Evolutionary conservation across 2,797 vertebrate genomes (phyloP).

Genomic region (Menidia menidia): DNA sequence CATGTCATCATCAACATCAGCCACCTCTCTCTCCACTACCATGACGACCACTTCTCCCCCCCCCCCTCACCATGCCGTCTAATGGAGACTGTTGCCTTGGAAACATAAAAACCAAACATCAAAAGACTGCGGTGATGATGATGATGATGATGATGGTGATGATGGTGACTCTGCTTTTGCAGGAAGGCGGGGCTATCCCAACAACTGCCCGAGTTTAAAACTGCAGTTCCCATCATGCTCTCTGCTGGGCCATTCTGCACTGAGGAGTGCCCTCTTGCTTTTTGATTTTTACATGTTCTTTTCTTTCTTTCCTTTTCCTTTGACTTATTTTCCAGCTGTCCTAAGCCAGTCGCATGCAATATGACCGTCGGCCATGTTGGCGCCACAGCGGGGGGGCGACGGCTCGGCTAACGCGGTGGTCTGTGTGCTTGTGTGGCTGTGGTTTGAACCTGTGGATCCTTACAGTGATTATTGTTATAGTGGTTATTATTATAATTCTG

Average conservation of each 20-base stretch:
- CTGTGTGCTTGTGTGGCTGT: slow-evolving; percentile 38
- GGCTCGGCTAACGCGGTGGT: slow-evolving; percentile 25
- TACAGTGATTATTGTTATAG: slow-evolving; percentile 60
- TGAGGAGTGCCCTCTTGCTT: slow-evolving; percentile 53
- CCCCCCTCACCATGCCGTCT: slow-evolving; percentile 34
- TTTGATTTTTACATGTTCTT: slow-evolving; percentile 41
- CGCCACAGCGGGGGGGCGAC: slow-evolving; percentile 14
- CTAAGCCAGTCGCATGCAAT: slow-evolving; percentile 32
- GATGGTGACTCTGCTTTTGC: slow-evolving; percentile 40
- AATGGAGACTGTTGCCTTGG: slow-evolving; percentile 70
- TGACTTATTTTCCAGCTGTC: slow-evolving; percentile 31
- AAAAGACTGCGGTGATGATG: slow-evolving; percentile 48
- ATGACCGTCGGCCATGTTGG: slow-evolving; percentile 29
- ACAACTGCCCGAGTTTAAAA: slow-evolving; percentile 49
- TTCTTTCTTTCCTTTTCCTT: slow-evolving; percentile 17
- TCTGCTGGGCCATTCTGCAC: slow-evolving; percentile 49
- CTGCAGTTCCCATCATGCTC: slow-evolving; percentile 70
- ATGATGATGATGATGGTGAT: slow-evolving; percentile 42
- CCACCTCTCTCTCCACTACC: slow-evolving; percentile 56
- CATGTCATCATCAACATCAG: slow-evolving; percentile 60
- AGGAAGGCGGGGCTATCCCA: slow-evolving; percentile 40
- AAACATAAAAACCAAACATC: slow-evolving; percentile 67
- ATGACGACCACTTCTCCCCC: slow-evolving; percentile 40
- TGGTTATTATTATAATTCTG: slow-evolving; percentile 65
- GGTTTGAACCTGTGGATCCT: slow-evolving; percentile 73